Evolutionary conservation across 2,888 invertebrate genomes (phyloP).

Genomic region (Nephrotoma flavescens): DNA sequence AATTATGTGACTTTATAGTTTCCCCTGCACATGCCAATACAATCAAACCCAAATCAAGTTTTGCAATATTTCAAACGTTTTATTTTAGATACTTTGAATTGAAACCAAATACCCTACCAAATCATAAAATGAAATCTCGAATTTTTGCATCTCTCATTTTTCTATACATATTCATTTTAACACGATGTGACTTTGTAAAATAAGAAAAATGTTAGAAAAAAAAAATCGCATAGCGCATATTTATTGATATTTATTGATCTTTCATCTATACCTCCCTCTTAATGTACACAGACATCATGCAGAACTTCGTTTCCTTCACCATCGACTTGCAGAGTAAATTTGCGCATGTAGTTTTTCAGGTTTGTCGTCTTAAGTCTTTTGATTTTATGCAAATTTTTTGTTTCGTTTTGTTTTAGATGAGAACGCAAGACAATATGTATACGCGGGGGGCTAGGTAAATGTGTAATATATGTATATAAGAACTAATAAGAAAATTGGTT

Average conservation of each 20-base stretch:
- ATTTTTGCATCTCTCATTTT: not conserved
- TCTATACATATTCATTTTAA: not conserved
- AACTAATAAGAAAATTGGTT: not conserved
- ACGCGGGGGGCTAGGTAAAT: not conserved
- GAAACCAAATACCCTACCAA: not conserved
- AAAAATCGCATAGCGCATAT: not conserved
- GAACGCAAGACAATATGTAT: not conserved
- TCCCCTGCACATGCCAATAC: no score
- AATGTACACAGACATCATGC: not conserved
- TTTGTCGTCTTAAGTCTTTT: not conserved
- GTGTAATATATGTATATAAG: not conserved
- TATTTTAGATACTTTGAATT: not conserved
- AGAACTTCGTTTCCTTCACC: not conserved
- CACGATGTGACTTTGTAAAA: not conserved
- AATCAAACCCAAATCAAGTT: no score
- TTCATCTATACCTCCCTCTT: not conserved
- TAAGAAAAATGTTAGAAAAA: not conserved
- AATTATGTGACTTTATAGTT: no score
- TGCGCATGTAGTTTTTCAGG: not conserved
- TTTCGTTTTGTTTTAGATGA: not conserved
- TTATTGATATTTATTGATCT: not conserved
- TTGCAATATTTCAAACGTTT: not conserved
- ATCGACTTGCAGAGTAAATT: not conserved
- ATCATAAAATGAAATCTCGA: not conserved
- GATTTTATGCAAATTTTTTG: not conserved